Evolutionary conservation across 2,888 invertebrate species (phyloP), one percentile per base, ranked within the genome.

Genomic region (Trilocha varians): DNA sequence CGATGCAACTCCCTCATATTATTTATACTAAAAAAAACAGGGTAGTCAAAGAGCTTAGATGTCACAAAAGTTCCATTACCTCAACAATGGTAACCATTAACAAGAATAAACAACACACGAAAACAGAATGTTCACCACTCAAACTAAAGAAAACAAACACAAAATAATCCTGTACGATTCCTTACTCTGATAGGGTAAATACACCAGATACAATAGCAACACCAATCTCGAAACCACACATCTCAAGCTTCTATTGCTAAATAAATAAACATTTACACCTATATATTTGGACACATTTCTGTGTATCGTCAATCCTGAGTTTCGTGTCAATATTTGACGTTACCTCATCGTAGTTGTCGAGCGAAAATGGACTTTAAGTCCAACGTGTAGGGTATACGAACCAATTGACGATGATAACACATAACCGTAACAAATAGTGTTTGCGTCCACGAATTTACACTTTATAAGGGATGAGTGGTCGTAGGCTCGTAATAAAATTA

Each of bases 251-350:
- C 67, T 74, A 77, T 75, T 70, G 77, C 76, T 73, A 48, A 44
- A 60, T 74, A 80, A 79, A 79, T 64, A 78, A 69, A 69, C 72
- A 72, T 55, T 65, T 64, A 74, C 79, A 78, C 78, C 77, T 75
- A 60, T 52, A 49, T 72, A 70, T 76, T 75, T 70, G 75, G 70
- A 68, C 69, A 76, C 75, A 77, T 78, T 75, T 77, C 78, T 76
- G 71, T 65, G 59, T 60, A 69, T 69, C 73, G 69, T 65, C 66
- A 70, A 56, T 69, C 70, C 70, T 74, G 75, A 79, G 78, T 68
- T 71, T 70, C 55, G 60, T 61, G 78, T 73, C 73, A 79, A 80
- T 78, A 77, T 80, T 80, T 78, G 70, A 55, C 42, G 52, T 67
- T 66, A 63, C 67, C 69, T 75, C 77, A 77, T 75, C 68, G 69